phyloP scores from a whole-genome alignment of 2,797 vertebrate species.

The Paedocypris micromegethes region DNA sequence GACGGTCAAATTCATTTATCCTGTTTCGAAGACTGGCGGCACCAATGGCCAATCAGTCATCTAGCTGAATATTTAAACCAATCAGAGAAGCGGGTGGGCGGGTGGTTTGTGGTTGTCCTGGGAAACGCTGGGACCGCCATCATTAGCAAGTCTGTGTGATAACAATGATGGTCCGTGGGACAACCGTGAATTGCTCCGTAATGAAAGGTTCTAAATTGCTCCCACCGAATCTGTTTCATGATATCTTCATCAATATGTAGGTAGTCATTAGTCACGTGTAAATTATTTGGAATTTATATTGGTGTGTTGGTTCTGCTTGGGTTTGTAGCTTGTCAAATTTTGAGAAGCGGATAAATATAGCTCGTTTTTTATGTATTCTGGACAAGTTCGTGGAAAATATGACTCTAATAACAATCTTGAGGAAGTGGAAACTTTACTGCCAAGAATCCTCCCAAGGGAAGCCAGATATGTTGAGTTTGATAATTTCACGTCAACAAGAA shows the following conservation, averaged over 20 bases:
- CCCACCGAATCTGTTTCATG: neutral
- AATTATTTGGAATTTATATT: too few relatives aligned
- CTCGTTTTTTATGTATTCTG: slow-evolving; percentile 4
- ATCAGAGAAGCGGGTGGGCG: slow-evolving; percentile 21
- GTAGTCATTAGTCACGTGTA: too few relatives aligned
- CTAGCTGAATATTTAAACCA: slow-evolving; percentile 14
- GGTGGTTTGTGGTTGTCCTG: slow-evolving; percentile 27
- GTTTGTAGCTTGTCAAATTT: too few relatives aligned
- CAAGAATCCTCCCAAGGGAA: slow-evolving; percentile 58
- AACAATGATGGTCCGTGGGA: slow-evolving; percentile 1
- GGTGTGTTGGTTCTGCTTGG: too few relatives aligned
- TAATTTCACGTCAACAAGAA: slow-evolving; percentile 37
- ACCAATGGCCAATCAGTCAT: slow-evolving; percentile 29
- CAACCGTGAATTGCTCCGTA: slow-evolving; percentile 4
- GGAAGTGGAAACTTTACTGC: slow-evolving; percentile 64
- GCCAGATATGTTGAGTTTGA: slow-evolving; percentile 38
- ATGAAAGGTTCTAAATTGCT: slow-evolving; percentile 12
- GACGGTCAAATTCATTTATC: slow-evolving; percentile 15
- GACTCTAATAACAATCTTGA: slow-evolving; percentile 53
- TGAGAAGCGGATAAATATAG: too few relatives aligned
- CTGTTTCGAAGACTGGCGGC: slow-evolving; percentile 16
- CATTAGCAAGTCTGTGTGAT: slow-evolving; percentile 21
- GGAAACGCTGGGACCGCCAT: slow-evolving; percentile 27
- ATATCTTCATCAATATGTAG: neutral
- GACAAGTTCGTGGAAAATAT: slow-evolving; percentile 59